Conservation (phyloP, 2,888 invertebrate genomes). For the Clistopyga incitator region DNA sequence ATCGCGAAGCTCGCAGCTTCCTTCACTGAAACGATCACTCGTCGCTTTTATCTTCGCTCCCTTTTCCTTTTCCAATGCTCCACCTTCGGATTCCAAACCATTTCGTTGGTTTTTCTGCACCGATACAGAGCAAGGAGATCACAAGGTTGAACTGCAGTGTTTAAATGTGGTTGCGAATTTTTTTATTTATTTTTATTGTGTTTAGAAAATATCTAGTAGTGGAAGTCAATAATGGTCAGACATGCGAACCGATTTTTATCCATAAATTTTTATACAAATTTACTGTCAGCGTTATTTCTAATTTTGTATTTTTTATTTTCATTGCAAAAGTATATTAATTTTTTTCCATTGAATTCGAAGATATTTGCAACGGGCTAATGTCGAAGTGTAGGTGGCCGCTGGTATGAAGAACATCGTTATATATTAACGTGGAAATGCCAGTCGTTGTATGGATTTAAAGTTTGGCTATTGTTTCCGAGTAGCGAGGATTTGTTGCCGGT, state of each 20-base stretch:
- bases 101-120: constrained; percentile 18
- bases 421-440: background rate
- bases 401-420: background rate
- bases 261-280: too few relatives aligned
- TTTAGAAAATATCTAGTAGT: background rate
- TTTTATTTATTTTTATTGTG: background rate
- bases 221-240: background rate
- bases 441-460: background rate
- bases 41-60: background rate
- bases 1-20: constrained; percentile 31
- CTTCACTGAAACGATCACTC: constrained; percentile 30
- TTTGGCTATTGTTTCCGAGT: background rate
- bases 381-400: background rate
- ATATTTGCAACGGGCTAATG: background rate
- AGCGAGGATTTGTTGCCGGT: background rate
- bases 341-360: too few relatives aligned
- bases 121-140: background rate
- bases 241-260: background rate
- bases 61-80: background rate
- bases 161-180: too few relatives aligned
- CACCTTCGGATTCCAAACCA: background rate
- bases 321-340: too few relatives aligned
- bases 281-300: too few relatives aligned
- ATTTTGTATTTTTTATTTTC: too few relatives aligned
- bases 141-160: background rate